Evolutionary conservation across 2,797 vertebrate species (phyloP), one percentile per base, ranked within the genome.

Genomic region (Hydrophis major): DNA sequence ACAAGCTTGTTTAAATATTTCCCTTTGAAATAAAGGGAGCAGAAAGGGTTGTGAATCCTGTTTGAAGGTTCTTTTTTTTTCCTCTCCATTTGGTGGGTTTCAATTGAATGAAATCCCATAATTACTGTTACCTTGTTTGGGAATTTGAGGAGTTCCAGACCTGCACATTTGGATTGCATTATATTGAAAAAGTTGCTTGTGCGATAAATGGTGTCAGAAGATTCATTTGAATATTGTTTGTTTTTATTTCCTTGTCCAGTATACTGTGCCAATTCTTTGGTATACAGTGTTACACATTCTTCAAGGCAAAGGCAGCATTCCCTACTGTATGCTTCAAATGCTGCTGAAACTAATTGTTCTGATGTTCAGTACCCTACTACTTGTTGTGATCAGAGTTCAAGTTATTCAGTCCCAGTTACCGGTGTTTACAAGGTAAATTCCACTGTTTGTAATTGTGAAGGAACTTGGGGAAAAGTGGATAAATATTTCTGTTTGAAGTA

Each of bases 321-420:
- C 99, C 1, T 98, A 98, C 32, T 97, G 98, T 14, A 96, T 99
- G 96, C 98, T 99, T 50, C 99, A 99, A 93, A 99, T 98, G 0
- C 97, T 99, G 59, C 96, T 99, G 94, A 99, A 99, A 95, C 98
- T 99, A 92, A 98, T 99, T 83, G 99, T 99, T 92, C 98, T 99
- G 14, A 97, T 99, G 97, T 99, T 99, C 96, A 99, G 99, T 97
- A 99, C 99, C 0, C 97, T 99, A 86, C 97, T 99, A 63, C 98
- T 99, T 88, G 99, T 99, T 94, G 99, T 99, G 93, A 69, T 99
- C 94, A 98, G 99, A 96, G 99, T 99, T 90, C 99, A 99, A 74
- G 98, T 99, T 96, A 99, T 99, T 96, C 99, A 99, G 93, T 99
- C 99, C 4, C 99, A 99, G 94, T 98, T 99, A 86, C 99, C 99